Evolutionary conservation across 37 sponge, comb jelly and placozoan genomes (phyloP).

Genomic region (Petrosia ficiformis): DNA sequence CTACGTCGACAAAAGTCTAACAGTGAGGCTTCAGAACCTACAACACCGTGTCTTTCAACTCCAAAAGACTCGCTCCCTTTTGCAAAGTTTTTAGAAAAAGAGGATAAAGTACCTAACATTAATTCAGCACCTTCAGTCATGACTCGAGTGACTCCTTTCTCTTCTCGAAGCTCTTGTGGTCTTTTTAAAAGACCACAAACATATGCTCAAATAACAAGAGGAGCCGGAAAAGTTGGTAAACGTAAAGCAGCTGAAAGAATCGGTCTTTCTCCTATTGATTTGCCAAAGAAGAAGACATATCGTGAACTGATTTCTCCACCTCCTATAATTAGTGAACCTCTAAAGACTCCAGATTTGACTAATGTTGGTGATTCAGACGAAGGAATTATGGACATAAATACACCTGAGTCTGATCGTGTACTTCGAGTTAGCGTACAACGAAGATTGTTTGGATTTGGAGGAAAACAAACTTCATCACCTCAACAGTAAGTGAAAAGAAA

Average conservation of each 20-base stretch:
- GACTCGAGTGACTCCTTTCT: neutral
- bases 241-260: constrained; percentile 23
- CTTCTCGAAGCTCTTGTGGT: neutral
- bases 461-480: neutral
- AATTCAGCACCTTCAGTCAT: neutral
- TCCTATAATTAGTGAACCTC: neutral
- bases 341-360: neutral
- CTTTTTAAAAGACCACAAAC: neutral
- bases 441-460: constrained; percentile 5
- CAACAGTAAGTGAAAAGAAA: too few relatives aligned
- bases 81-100: neutral
- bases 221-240: constrained; percentile 12
- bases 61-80: neutral
- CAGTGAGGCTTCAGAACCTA: constrained; percentile 4
- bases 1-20: constrained; percentile 1
- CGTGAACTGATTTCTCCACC: constrained; percentile 6
- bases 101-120: neutral
- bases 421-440: neutral
- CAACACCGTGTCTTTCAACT: neutral
- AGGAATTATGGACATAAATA: neutral
- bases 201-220: neutral
- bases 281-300: constrained; percentile 19
- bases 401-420: neutral
- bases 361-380: neutral
- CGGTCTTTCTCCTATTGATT: constrained; percentile 55